Evolutionary conservation across 1,140 invertebrate genomes (phyloP), one percentile per base, ranked within the genome.

Genomic region (Diorhabda carinulata): DNA sequence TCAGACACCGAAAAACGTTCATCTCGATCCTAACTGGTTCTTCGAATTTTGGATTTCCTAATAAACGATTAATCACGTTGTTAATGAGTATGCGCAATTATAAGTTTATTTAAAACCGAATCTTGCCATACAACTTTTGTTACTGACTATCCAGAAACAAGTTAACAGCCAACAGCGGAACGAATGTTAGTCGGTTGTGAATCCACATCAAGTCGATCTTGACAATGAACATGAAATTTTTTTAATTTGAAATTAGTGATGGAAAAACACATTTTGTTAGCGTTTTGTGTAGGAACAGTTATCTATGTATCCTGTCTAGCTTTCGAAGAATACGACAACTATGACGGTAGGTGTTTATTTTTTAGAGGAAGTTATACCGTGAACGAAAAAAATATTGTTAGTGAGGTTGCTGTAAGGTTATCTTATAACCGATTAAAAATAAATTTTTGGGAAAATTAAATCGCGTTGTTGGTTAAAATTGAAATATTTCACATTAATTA

Each of bases 121-220:
- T 52, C 47, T n/a, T n/a, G 47, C 47, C 47, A 52, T n/a, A 52
- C 47, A 52, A 52, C 47, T 52, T 52, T 52, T 52, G 47, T 52
- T 52, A 52, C n/a, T 4, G 47, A 52, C 47, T 8, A 52, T 52
- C 25, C 47, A 52, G 47, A 52, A 52, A 6, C 47, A n/a, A 52
- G 47, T 52, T 6, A 52, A 52, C 47, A 52, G n/a, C 6, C 47
- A 52, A 52, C 47, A 52, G 47, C 47, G 47, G 47, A 52, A 52
- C 47, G n/a, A 52, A 52, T 52, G 47, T n/a, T 4, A 52, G 47
- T 52, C 47, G 47, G 6, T 52, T 52, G 25, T 52, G 47, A n/a
- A 52, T 52, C 47, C 47, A 6, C 47, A 52, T 52, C 47, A 52
- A 52, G 47, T 52, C 47, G 47, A 2, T 52, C 47, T 52, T 52